Evolutionary conservation across 2,113 vertebrate genomes (phyloP), one percentile per base, ranked within the genome.

Genomic region (Lethenteron reissneri): DNA sequence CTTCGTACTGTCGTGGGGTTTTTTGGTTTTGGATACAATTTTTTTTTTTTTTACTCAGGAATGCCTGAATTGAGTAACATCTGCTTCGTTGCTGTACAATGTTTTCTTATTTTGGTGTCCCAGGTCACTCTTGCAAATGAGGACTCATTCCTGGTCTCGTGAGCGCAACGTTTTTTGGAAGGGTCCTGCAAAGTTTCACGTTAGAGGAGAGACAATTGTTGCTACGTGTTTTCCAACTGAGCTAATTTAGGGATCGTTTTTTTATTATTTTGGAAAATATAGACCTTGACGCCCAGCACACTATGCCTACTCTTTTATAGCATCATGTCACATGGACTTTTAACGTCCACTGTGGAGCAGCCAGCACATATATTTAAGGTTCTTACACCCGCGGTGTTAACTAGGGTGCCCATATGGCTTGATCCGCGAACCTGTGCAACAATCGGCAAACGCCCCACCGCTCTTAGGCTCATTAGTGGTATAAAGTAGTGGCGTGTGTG

Each of bases 191-290:
- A 41, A 41, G 41, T 41, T 41, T 41, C 41, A 41, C 41, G 41
- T 41, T 41, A 41, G 41, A 41, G 41, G 41, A 41, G 41, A 41
- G 41, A 41, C 41, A 41, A 41, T 41, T 41, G 41, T 41, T 41
- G 41, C 41, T 41, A 41, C 5, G 41, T 41, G 41, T 41, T 41
- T 41, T 41, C 41, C 41, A 7, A 41, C 41, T 41, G 41, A 41
- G 41, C 41, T 41, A 41, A 15, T 68, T 19, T 68, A 9, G 1
- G 19, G 56, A 25, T 70, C 17, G 14, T 10, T 70, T 41, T 68
- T 56, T 72, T 72, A 17, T 17, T 57, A 68, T 56, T 14, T n/a
- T 21, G 71, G 71, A 25, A 56, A 59, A 71, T 71, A 13, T 8
- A 17, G 58, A 57, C 58, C 12, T 6, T 57, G 41, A 69, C 58